Conservation (phyloP, 2,888 invertebrate species). For the Drosophila histrio region DNA sequence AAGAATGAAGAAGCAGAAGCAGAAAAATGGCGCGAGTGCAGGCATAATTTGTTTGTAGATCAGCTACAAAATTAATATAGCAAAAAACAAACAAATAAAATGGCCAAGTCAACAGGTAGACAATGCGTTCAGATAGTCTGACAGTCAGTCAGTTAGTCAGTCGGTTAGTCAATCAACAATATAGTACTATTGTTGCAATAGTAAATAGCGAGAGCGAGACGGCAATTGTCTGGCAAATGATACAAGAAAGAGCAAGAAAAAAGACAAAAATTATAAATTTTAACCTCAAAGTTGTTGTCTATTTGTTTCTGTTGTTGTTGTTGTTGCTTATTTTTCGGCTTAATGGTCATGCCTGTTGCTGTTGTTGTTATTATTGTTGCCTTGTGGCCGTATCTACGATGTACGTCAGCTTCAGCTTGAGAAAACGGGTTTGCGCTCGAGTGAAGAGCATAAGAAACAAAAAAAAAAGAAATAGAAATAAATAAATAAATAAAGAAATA, state of each 20-base stretch:
- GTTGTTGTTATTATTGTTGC: conserved; percentile 17
- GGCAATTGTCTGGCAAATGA: conserved; percentile 10
- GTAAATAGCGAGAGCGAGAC: not conserved
- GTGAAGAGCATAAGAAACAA: conserved; percentile 27
- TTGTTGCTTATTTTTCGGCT: conserved; percentile 54
- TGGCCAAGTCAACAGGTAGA: conserved; percentile 52
- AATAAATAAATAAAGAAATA: conserved; percentile 1
- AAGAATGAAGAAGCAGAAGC: not conserved
- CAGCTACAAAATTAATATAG: not conserved
- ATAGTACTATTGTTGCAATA: conserved; percentile 23
- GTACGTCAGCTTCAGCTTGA: conserved; percentile 54
- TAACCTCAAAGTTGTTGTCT: conserved; percentile 62
- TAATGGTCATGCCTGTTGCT: conserved; percentile 40
- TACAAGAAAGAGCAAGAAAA: conserved; percentile 9
- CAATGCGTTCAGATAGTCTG: conserved; percentile 18
- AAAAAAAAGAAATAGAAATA: not conserved
- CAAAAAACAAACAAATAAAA: conserved; percentile 1
- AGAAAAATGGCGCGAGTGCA: conserved; percentile 19
- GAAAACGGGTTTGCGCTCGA: conserved; percentile 57
- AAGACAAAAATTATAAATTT: conserved; percentile 40
- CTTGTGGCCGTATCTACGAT: conserved; percentile 39
- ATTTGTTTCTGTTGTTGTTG: conserved; percentile 25
- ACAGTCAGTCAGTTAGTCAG: conserved; percentile 6
- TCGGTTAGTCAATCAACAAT: not conserved
- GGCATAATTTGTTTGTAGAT: conserved; percentile 10